Conservation (phyloP, 2,113 vertebrate species). For the Hippocampus barbouri region DNA sequence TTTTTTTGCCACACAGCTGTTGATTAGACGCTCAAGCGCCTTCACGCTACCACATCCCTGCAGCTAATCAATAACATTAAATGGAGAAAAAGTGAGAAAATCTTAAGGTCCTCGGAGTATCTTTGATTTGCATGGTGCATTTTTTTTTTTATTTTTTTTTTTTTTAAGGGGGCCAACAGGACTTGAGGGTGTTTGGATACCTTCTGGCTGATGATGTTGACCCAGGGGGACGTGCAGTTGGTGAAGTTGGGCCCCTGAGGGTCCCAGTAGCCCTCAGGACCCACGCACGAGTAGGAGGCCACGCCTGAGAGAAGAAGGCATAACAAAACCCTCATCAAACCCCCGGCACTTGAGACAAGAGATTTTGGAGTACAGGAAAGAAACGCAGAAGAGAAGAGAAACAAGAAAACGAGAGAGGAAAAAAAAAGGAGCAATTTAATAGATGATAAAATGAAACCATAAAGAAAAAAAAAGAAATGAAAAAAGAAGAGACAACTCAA, state of each 20-base stretch:
- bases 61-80: conserved; percentile 37
- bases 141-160: background rate
- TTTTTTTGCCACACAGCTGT: conserved; percentile 3
- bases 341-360: background rate
- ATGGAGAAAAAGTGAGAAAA: conserved; percentile 21
- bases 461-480: background rate
- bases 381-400: too few species aligned
- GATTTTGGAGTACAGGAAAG: background rate
- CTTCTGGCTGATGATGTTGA: conserved; percentile 94
- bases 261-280: conserved; percentile 88
- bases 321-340: background rate
- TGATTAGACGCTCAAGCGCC: conserved; percentile 19
- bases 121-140: conserved; percentile 7
- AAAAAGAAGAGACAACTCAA: too few species aligned
- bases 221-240: conserved; percentile 97
- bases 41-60: conserved; percentile 1
- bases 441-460: background rate
- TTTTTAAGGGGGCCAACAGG: background rate
- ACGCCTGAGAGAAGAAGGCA: conserved; percentile 72
- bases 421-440: background rate
- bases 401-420: background rate
- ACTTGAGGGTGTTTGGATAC: conserved; percentile 53
- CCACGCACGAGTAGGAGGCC: conserved; percentile 83
- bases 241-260: conserved; percentile 91
- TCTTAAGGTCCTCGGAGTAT: background rate